Conservation (phyloP, 2,888 invertebrate species). For the Acrobasis repandana region DNA sequence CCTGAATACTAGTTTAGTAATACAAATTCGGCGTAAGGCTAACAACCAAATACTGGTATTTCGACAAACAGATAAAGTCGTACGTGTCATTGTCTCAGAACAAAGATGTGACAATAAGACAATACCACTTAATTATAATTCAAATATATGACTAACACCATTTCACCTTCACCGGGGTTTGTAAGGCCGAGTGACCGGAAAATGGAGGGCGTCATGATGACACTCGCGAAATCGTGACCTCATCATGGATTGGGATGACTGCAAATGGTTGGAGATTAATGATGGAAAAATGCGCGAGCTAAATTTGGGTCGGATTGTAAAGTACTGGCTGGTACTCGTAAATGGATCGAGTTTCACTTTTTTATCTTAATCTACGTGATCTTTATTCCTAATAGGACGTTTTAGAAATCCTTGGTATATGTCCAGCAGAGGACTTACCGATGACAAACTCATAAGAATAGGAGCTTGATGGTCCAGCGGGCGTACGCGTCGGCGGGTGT, state of each 20-base stretch:
- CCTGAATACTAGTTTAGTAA: too few species aligned
- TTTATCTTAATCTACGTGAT: not conserved
- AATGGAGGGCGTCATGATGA: slow-evolving; percentile 27
- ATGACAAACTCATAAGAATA: too few species aligned
- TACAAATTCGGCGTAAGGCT: too few species aligned
- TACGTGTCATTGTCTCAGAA: slow-evolving; percentile 14
- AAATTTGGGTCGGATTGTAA: not conserved
- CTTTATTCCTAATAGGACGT: not conserved
- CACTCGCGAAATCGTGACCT: slow-evolving; percentile 15
- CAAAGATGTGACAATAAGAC: slow-evolving; percentile 18
- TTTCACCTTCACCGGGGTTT: slow-evolving; percentile 31
- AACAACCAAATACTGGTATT: not conserved
- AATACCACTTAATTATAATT: slow-evolving; percentile 26
- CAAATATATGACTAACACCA: slow-evolving; percentile 27
- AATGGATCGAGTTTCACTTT: not conserved
- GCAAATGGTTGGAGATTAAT: slow-evolving; percentile 12
- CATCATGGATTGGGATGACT: slow-evolving; percentile 14
- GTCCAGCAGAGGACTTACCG: too few species aligned
- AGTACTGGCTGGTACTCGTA: slow-evolving; percentile 1
- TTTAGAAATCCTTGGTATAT: not conserved
- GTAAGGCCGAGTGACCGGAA: slow-evolving; percentile 34
- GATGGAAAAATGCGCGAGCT: not conserved
- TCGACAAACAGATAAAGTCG: not conserved
- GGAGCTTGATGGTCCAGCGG: too few species aligned
- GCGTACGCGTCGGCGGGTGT: too few species aligned